phyloP scores from a whole-genome alignment of 2,797 vertebrate genomes.

The Rachycentron canadum region DNA sequence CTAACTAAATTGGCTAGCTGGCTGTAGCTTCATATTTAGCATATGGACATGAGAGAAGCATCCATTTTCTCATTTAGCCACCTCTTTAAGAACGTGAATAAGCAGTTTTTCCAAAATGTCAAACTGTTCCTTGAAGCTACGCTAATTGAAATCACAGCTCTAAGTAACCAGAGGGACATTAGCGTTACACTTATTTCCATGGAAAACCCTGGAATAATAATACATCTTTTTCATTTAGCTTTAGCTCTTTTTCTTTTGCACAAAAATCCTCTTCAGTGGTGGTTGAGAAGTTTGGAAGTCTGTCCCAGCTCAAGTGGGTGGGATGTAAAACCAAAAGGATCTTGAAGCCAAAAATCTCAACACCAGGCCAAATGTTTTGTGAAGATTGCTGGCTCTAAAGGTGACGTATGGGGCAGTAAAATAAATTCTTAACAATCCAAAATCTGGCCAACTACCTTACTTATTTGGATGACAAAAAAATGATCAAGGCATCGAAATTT shows the following conservation, averaged over 20 bases:
- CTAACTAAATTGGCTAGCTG: background rate
- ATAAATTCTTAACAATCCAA: background rate
- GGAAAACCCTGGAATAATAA: background rate
- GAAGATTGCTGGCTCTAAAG: background rate
- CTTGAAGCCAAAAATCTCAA: background rate
- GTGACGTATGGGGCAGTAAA: background rate
- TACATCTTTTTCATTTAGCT: background rate
- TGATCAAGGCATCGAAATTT: background rate
- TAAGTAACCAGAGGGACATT: background rate
- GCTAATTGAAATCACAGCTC: background rate
- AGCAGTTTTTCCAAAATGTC: background rate
- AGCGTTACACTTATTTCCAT: background rate
- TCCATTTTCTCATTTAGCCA: background rate
- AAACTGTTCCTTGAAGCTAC: no score
- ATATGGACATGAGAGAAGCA: no score
- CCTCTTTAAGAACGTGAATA: background rate
- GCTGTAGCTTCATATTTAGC: background rate
- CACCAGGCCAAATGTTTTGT: background rate
- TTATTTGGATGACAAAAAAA: constrained; percentile 5
- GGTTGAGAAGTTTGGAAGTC: constrained; percentile 5
- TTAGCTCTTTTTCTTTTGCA: background rate
- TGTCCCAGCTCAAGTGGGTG: background rate
- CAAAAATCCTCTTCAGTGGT: background rate
- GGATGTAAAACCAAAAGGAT: background rate
- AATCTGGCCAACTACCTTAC: background rate